A percentile compares a stretch with the other conserved stretches of the same genome.
Conservation (phyloP, 2,888 invertebrate species). For the Venustoraphidia nigricollis region DNA sequence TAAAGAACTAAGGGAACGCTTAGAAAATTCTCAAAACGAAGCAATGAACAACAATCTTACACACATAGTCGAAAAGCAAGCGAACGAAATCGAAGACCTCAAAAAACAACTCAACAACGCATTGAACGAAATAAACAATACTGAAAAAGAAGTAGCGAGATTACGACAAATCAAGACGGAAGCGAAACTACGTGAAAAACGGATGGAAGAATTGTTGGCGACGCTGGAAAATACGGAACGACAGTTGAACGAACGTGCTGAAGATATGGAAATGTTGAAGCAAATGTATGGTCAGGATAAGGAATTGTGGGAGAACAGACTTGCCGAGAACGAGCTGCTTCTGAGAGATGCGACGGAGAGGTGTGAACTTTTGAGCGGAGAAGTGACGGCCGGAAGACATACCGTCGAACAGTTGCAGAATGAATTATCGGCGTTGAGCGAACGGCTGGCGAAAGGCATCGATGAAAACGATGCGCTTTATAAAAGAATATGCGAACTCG, state of each 20-base stretch:
- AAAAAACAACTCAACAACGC: slow-evolving; percentile 52
- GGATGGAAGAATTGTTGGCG: slow-evolving; percentile 61
- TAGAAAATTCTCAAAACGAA: slow-evolving; percentile 12
- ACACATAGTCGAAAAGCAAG: slow-evolving; percentile 1
- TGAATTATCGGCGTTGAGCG: slow-evolving; percentile 50
- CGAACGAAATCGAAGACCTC: slow-evolving; percentile 45
- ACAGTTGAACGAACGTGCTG: slow-evolving; percentile 51
- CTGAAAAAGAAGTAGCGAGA: slow-evolving; percentile 58
- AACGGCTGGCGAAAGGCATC: slow-evolving; percentile 48
- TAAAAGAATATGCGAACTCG: slow-evolving; percentile 54
- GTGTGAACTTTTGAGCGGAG: slow-evolving; percentile 45
- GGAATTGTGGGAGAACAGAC: slow-evolving; percentile 43
- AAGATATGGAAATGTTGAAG: slow-evolving; percentile 44
- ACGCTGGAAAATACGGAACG: slow-evolving; percentile 65
- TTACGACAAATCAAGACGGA: slow-evolving; percentile 55
- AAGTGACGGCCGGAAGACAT: slow-evolving; percentile 47
- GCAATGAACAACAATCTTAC: not conserved
- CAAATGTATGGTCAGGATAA: slow-evolving; percentile 46
- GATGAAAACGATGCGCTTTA: slow-evolving; percentile 66
- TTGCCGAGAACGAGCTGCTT: slow-evolving; percentile 51
- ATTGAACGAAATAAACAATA: slow-evolving; percentile 41
- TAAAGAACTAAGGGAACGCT: slow-evolving; percentile 18
- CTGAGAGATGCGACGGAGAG: slow-evolving; percentile 51
- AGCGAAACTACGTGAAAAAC: slow-evolving; percentile 51
- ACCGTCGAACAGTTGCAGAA: slow-evolving; percentile 49